Evolutionary conservation across 2,888 invertebrate genomes (phyloP), one percentile per base, ranked within the genome.

Genomic region (Parasteatoda lunata): DNA sequence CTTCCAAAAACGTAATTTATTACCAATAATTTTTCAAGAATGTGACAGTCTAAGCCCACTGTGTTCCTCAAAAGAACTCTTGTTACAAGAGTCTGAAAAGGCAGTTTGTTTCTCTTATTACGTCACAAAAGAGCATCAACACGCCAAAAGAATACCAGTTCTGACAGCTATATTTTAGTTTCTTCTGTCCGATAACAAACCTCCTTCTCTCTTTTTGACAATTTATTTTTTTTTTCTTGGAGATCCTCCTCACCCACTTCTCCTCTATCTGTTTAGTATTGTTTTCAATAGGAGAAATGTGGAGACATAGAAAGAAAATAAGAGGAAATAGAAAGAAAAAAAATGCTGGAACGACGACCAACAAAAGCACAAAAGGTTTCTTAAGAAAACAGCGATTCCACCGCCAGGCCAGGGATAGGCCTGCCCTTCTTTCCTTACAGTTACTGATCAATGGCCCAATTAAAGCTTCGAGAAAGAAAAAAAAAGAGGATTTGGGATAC

Each of bases 381-480:
- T 84, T 84, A 84, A 71, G 83, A 84, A 84, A 84, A 84, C 83
- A 84, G 77, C 83, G 65, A 84, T 77, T 77, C 83, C 72, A 76
- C 64, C 64, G 65, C 77, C 51, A 45, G 81, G 11, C 75, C n/a
- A 59, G 45, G 66, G 71, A 68, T 48, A 75, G 68, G 65, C 52
- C 45, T 49, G 5, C 11, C 45, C 70, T 81, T 49, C n/a, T 65
- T 54, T 59, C 51, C 13, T 68, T 69, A 52, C 82, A 59, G 75
- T 48, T 13, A 3, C 77, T 77, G 83, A 77, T 77, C 83, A 84
- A 84, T 84, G 83, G 77, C 52, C 83, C 77, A 84, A 84, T 84
- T 84, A 84, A 84, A 72, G 83, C 83, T 71, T 51, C 70, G 77
- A 77, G 47, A 72, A 52, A 30, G 30, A 30, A 30, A 30, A 30